phyloP scores from a whole-genome alignment of 2,113 vertebrate genomes.

The Rissa tridactyla region DNA sequence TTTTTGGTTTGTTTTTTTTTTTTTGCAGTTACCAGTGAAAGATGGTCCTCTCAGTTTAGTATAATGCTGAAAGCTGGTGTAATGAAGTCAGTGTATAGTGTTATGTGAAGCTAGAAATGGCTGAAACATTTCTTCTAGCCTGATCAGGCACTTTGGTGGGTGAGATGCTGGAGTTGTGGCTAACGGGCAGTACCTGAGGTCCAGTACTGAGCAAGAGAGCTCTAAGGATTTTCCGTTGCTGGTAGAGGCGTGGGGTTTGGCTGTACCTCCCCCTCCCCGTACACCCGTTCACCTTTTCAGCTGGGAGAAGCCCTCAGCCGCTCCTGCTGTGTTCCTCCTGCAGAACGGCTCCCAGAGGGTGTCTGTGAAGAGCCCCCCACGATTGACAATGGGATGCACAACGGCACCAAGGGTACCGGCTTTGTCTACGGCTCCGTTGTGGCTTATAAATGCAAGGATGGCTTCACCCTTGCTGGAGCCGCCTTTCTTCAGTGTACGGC shows the following conservation, averaged over 20 bases:
- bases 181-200: background rate
- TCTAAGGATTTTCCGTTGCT: background rate
- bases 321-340: background rate
- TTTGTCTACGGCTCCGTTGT: background rate
- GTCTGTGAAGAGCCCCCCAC: background rate
- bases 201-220: background rate
- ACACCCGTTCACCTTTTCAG: background rate
- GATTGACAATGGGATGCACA: background rate
- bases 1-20: background rate
- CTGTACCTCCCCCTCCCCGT: background rate
- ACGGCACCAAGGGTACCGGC: background rate
- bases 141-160: background rate
- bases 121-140: background rate
- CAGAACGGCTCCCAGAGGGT: fast-evolving
- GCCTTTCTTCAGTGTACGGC: background rate
- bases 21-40: background rate
- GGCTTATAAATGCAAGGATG: background rate
- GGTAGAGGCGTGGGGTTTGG: background rate
- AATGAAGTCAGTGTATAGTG: fast-evolving
- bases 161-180: background rate
- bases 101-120: background rate
- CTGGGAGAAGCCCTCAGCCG: background rate
- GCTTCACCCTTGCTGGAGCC: background rate
- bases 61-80: background rate
- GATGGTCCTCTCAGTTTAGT: background rate